phyloP scores from a whole-genome alignment of 2,888 invertebrate genomes.

The Cryptocephalus moraei region DNA sequence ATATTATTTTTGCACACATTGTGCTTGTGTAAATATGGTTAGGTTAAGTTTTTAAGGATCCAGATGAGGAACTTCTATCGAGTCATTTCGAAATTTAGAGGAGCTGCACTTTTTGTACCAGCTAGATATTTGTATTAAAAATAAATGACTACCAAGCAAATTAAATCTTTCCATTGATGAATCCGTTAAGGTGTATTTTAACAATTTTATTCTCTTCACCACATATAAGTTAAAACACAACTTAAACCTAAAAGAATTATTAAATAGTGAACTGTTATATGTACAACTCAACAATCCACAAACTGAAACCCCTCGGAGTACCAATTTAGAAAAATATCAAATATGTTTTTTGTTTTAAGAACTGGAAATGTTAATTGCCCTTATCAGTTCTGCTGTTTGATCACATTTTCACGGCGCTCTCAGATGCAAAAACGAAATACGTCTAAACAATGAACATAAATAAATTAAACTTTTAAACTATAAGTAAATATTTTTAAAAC shows the following conservation, averaged over 20 bases:
- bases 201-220: conserved; percentile 14
- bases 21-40: conserved; percentile 27
- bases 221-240: conserved; percentile 20
- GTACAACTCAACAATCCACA: background rate
- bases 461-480: no score
- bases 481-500: no score
- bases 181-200: background rate
- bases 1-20: conserved; percentile 22
- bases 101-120: conserved; percentile 14
- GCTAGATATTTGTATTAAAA: conserved; percentile 12
- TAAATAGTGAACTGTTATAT: background rate
- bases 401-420: background rate
- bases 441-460: no score
- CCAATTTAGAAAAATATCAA: background rate
- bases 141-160: no score
- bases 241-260: conserved; percentile 17
- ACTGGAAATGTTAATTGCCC: background rate
- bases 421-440: background rate
- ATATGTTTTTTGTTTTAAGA: background rate
- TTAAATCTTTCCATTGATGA: no score
- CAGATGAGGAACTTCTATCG: background rate
- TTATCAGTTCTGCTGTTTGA: background rate
- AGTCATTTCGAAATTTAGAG: conserved; percentile 4
- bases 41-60: conserved; percentile 8
- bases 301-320: background rate